Evolutionary conservation across 2,888 invertebrate species (phyloP).

Genomic region (Dexiosoma caninum): DNA sequence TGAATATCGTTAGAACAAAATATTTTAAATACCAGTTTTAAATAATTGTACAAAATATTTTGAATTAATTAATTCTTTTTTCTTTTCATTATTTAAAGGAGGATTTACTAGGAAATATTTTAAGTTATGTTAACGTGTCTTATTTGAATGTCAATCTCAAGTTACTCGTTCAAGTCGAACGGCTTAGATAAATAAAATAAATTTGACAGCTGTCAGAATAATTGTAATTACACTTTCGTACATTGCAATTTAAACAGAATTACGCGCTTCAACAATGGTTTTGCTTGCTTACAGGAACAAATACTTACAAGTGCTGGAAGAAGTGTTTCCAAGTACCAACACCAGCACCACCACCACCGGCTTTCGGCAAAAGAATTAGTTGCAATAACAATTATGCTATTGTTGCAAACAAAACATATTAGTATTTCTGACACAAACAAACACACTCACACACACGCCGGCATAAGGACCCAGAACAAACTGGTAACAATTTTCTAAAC

Average conservation of each 20-base stretch:
- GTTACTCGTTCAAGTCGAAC: too few relatives aligned
- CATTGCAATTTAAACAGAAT: conserved; percentile 6
- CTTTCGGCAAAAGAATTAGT: conserved; percentile 36
- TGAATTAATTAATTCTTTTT: too few relatives aligned
- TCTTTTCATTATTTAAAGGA: too few relatives aligned
- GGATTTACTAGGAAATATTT: too few relatives aligned
- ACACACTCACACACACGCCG: neutral
- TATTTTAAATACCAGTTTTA: too few relatives aligned
- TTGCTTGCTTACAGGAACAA: conserved; percentile 15
- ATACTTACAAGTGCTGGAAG: neutral
- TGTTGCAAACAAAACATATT: conserved; percentile 33
- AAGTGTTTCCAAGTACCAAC: conserved; percentile 26
- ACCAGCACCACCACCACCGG: too few relatives aligned
- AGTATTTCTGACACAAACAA: neutral
- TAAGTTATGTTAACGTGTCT: too few relatives aligned
- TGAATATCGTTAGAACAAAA: too few relatives aligned
- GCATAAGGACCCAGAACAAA: neutral
- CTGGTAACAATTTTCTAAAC: conserved; percentile 31
- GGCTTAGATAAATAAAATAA: too few relatives aligned
- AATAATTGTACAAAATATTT: too few relatives aligned
- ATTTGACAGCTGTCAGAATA: conserved; percentile 21
- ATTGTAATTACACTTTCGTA: conserved; percentile 33
- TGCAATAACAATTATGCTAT: conserved; percentile 37
- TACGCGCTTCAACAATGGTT: conserved; percentile 43
- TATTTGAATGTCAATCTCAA: neutral